phyloP scores from a whole-genome alignment of 2,113 vertebrate species.

The Ranitomeya variabilis region DNA sequence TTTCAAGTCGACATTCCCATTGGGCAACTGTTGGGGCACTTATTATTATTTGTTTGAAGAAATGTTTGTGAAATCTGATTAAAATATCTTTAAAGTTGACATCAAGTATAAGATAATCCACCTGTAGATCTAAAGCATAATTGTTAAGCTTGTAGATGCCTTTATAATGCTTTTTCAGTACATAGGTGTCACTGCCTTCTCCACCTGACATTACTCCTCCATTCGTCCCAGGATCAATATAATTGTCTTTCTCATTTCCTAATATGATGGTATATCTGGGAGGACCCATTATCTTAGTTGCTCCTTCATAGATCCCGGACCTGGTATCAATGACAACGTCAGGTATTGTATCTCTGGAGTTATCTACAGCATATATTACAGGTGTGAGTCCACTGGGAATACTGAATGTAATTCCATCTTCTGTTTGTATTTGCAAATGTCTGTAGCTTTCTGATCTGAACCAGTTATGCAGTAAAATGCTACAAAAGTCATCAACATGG shows the following conservation, averaged over 20 bases:
- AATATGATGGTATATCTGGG: not conserved
- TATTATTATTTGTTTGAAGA: not conserved
- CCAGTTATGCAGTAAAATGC: constrained; percentile 7
- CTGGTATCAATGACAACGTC: rapidly evolving
- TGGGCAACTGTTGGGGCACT: not conserved
- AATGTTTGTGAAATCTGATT: not conserved
- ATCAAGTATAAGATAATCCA: not conserved
- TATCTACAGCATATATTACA: not conserved
- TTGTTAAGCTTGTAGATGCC: not conserved
- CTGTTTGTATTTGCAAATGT: constrained; percentile 16
- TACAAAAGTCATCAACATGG: not conserved
- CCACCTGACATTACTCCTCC: constrained; percentile 37
- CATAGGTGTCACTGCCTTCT: constrained; percentile 5
- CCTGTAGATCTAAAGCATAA: not conserved
- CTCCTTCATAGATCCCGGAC: constrained; percentile 31
- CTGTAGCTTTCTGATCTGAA: not conserved
- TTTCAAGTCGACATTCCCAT: not conserved
- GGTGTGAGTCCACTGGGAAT: not conserved
- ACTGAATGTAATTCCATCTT: constrained; percentile 4
- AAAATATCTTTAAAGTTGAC: not conserved
- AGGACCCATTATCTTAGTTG: constrained; percentile 40
- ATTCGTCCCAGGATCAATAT: constrained; percentile 13
- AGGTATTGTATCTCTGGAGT: not conserved
- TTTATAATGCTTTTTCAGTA: not conserved
- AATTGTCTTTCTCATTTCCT: constrained; percentile 48